Evolutionary conservation across 1,140 invertebrate species (phyloP), one percentile per base, ranked within the genome.

Genomic region (Cydia pomonella): DNA sequence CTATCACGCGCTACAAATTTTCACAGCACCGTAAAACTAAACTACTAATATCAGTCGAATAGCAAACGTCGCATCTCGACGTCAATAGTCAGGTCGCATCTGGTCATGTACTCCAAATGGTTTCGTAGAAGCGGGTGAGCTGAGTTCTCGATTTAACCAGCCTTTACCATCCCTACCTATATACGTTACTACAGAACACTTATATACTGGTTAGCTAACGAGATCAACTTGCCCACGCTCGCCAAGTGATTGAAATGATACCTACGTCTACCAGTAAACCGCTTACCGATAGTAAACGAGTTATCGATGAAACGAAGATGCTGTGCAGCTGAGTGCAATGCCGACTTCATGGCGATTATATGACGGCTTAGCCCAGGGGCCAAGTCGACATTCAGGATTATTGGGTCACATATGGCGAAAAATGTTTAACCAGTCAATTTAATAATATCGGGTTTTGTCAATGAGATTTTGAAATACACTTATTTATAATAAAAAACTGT

Each of bases 301-400:
- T 59, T 59, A 59, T 59, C 53, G 18, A 4, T 9, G 53, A 59
- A 23, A 59, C 18, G 53, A 59, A 59, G 53, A 59, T 59, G 53
- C 21, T 59, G 21, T 23, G 9, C 3, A 59, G 53, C 53, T n/a
- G 21, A 59, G 18, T 23, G 53, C n/a, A 59, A 23, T 59, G 53
- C 21, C 53, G 53, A 59, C 7, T 59, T 23, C 53, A 23, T 23
- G 18, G 21, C 21, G 9, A 50, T 47, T 50, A 50, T 59, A 3
- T 23, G 53, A 4, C n/a, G 53, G 18, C 6, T 21, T 59, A 23
- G 53, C 53, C 10, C 21, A n/a, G 44, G 18, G 10, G 21, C 3
- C 10, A 23, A 59, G 21, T 23, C 53, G 21, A 53, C 6, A 16
- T 47, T 47, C 13, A 47, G 44, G 13, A 47, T 47, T 47, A n/a